Conservation (phyloP, 2,797 vertebrate species). For the Anguilla anguilla region DNA sequence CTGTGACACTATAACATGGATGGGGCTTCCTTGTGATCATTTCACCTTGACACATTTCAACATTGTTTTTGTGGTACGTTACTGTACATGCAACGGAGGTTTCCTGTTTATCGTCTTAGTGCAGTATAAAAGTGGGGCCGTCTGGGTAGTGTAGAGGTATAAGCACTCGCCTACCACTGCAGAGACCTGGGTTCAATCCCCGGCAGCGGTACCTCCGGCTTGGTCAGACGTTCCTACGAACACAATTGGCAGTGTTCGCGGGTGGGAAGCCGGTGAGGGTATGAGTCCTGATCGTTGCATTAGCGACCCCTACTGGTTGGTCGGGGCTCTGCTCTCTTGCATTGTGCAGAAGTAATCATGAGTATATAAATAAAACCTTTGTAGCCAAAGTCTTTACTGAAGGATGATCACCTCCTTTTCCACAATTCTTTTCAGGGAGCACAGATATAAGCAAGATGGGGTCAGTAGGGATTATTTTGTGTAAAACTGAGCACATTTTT, state of each 20-base stretch:
- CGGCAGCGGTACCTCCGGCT: no score
- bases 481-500: not conserved
- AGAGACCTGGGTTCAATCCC: no score
- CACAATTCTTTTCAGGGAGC: conserved; percentile 54
- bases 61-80: not conserved
- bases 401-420: conserved; percentile 70
- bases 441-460: conserved; percentile 37
- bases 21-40: not conserved
- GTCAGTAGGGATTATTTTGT: conserved; percentile 23
- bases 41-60: not conserved
- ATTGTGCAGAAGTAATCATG: not conserved
- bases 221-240: no score
- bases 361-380: conserved; percentile 48
- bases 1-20: not conserved
- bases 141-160: no score
- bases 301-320: no score
- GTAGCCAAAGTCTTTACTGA: conserved; percentile 63
- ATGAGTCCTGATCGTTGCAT: no score
- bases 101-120: not conserved
- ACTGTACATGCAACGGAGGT: not conserved
- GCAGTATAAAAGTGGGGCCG: no score
- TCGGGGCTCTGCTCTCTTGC: not conserved
- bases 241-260: no score
- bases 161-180: no score
- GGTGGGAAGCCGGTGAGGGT: not conserved